A percentile compares a stretch with the other conserved stretches of the same genome.
Conservation (phyloP, 1,140 invertebrate genomes). For the Nasonia vitripennis region DNA sequence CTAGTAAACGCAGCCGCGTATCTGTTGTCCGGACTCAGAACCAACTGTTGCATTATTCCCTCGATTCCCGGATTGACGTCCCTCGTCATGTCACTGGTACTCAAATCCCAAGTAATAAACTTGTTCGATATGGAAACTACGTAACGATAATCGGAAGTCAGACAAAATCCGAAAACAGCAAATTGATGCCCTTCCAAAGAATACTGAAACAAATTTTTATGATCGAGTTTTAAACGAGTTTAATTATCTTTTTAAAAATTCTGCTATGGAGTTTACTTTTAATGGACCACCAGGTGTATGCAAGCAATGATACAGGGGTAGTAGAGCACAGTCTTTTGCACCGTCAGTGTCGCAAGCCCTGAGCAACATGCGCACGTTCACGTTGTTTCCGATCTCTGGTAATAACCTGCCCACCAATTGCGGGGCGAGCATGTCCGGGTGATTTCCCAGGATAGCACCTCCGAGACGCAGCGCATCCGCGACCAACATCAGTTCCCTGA, state of each 20-base stretch:
- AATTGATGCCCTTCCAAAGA: conserved; percentile 98
- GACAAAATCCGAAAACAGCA: conserved; percentile 94
- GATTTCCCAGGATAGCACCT: conserved; percentile 90
- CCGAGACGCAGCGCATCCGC: conserved; percentile 95
- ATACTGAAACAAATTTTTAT: conserved; percentile 79
- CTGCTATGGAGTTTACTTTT: conserved; percentile 79
- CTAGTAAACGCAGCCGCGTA: conserved; percentile 97
- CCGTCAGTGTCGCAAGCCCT: conserved; percentile 93
- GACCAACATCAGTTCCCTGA: conserved; percentile 92
- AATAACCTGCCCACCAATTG: conserved; percentile 94
- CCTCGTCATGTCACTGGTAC: conserved; percentile 92
- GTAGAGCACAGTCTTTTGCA: conserved; percentile 89
- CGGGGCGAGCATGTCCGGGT: conserved; percentile 97
- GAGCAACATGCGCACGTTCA: conserved; percentile 90
- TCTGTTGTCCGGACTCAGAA: conserved; percentile 96
- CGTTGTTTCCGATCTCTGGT: conserved; percentile 91
- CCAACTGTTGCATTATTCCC: conserved; percentile 96
- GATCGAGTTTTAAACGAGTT: background rate
- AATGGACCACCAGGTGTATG: conserved; percentile 98
- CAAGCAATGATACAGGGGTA: conserved; percentile 95
- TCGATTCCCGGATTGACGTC: conserved; percentile 94
- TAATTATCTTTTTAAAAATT: background rate
- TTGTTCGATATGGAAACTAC: conserved; percentile 97
- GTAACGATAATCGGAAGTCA: conserved; percentile 94
- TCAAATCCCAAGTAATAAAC: conserved; percentile 98